Evolutionary conservation across 2,113 vertebrate species (phyloP).

Genomic region (Cavia aperea): DNA sequence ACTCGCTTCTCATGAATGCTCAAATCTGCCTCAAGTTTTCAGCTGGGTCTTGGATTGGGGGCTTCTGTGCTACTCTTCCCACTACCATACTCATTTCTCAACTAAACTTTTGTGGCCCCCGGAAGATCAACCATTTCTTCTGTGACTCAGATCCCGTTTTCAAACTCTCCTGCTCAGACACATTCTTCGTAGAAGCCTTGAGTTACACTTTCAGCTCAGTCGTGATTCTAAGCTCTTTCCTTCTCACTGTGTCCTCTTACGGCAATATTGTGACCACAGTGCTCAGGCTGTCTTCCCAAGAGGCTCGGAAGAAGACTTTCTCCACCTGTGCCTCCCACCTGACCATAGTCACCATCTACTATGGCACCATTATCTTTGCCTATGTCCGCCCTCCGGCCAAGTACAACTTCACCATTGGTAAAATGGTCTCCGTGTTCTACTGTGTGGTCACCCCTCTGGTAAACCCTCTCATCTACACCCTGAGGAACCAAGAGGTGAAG

Average conservation of each 20-base stretch:
- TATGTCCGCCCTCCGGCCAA: slow-evolving; percentile 49
- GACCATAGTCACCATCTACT: not conserved
- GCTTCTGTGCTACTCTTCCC: slow-evolving; percentile 30
- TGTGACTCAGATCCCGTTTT: slow-evolving; percentile 64
- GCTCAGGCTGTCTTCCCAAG: too few relatives aligned
- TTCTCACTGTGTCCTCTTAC: slow-evolving; percentile 53
- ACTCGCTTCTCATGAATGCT: slow-evolving; percentile 38
- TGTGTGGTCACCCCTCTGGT: too few relatives aligned
- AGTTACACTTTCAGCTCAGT: slow-evolving; percentile 48
- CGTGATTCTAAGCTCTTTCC: slow-evolving; percentile 52
- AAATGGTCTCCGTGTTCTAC: not conserved
- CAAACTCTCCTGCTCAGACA: slow-evolving; percentile 58
- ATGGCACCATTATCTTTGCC: slow-evolving; percentile 61
- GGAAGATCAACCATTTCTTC: slow-evolving; percentile 56
- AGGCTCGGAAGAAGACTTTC: too few relatives aligned
- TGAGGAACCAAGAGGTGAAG: too few relatives aligned
- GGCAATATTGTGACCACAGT: not conserved
- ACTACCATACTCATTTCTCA: slow-evolving; percentile 39
- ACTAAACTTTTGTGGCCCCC: slow-evolving; percentile 57
- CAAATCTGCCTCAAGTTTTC: slow-evolving; percentile 15
- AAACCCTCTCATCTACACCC: too few relatives aligned
- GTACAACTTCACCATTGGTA: slow-evolving; percentile 50
- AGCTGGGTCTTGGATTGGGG: slow-evolving; percentile 36
- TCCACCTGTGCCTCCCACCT: too few relatives aligned
- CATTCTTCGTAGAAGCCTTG: slow-evolving; percentile 39